A percentile compares a stretch with the other conserved stretches of the same genome.
Conservation (phyloP, 2,797 vertebrate genomes). For the Catharus ustulatus region DNA sequence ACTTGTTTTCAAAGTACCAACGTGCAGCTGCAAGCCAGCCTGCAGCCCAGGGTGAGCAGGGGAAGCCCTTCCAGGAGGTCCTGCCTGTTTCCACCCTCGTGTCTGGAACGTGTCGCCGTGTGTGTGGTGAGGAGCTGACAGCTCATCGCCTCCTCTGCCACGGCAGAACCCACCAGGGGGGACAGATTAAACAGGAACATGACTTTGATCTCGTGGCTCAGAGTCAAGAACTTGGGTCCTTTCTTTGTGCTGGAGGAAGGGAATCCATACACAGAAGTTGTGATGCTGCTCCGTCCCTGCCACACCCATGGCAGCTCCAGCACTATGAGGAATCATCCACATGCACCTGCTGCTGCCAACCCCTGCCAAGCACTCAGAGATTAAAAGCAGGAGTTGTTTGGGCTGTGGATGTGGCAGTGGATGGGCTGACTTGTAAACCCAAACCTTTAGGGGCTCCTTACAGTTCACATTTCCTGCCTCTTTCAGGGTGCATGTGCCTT, state of each 20-base stretch:
- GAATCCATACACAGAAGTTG: neutral
- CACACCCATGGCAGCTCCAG: neutral
- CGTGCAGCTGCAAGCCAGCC: neutral
- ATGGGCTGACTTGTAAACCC: neutral
- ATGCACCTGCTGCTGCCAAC: neutral
- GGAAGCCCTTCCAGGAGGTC: neutral
- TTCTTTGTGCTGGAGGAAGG: neutral
- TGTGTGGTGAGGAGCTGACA: neutral
- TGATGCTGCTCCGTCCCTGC: neutral
- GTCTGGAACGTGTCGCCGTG: rapidly evolving
- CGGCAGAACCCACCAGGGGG: neutral
- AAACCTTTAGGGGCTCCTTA: neutral
- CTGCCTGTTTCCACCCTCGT: neutral
- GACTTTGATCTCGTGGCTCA: neutral
- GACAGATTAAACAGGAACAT: neutral
- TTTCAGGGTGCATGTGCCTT: neutral
- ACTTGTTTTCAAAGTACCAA: no score
- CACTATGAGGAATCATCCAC: rapidly evolving
- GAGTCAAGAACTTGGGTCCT: neutral
- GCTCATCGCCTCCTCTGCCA: neutral
- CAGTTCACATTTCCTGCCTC: neutral
- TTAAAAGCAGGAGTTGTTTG: neutral
- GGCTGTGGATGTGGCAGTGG: neutral
- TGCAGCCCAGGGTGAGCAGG: neutral
- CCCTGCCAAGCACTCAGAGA: neutral